Evolutionary conservation across 2,888 invertebrate species (phyloP).

Genomic region (Cataglyphis altisquamis): DNA sequence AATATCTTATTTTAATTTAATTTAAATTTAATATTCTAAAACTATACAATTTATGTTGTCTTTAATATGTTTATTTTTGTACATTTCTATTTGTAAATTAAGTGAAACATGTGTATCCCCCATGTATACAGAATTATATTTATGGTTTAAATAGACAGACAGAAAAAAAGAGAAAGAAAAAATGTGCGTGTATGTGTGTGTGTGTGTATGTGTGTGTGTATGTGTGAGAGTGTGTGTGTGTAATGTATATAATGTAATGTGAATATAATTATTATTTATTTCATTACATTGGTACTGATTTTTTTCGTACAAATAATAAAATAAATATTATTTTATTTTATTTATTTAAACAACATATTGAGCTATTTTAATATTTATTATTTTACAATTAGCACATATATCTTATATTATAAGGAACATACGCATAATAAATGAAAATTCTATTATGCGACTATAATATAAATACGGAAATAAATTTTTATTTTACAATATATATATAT

Average conservation of each 20-base stretch:
- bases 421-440: not conserved
- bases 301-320: conserved; percentile 19
- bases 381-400: not conserved
- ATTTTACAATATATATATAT: not conserved
- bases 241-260: conserved; percentile 6
- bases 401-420: conserved; percentile 10
- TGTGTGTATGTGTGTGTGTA: not conserved
- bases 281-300: not conserved
- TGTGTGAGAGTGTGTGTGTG: not conserved
- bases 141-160: not conserved
- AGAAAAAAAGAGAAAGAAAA: not conserved
- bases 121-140: conserved; percentile 25
- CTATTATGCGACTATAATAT: not conserved
- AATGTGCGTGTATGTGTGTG: not conserved
- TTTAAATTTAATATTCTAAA: conserved; percentile 1
- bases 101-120: not conserved
- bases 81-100: conserved; percentile 22
- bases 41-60: not conserved
- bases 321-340: not conserved
- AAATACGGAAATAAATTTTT: not conserved
- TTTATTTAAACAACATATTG: conserved; percentile 5
- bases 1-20: not conserved
- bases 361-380: not conserved
- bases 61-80: not conserved
- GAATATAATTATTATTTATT: conserved; percentile 25